phyloP scores from a whole-genome alignment of 2,888 invertebrate genomes.

The Papilio protenor region DNA sequence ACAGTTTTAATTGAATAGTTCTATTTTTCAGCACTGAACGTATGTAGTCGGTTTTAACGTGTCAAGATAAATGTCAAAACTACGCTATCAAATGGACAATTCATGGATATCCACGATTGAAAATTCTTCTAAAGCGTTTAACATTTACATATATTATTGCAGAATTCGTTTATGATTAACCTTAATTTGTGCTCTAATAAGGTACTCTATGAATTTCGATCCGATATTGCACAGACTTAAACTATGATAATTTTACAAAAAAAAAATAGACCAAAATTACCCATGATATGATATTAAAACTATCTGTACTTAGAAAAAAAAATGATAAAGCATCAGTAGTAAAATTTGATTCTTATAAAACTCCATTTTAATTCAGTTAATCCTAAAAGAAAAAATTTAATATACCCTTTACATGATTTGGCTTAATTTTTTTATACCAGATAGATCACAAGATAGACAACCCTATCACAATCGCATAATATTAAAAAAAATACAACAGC shows the following conservation, averaged over 20 bases:
- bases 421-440: conserved; percentile 73
- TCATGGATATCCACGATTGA: background rate
- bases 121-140: conserved; percentile 24
- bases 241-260: conserved; percentile 64
- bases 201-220: conserved; percentile 49
- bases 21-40: too few relatives aligned
- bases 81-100: background rate
- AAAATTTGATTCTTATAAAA: conserved; percentile 81
- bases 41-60: background rate
- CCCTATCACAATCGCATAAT: conserved; percentile 76
- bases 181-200: conserved; percentile 44
- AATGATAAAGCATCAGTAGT: conserved; percentile 74
- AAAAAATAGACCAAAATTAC: conserved; percentile 64
- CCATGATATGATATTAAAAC: conserved; percentile 78
- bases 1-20: too few relatives aligned
- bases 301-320: conserved; percentile 74
- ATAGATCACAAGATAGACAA: conserved; percentile 77
- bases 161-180: conserved; percentile 14
- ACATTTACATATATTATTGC: conserved; percentile 4
- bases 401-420: conserved; percentile 83
- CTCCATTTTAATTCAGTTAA: conserved; percentile 76
- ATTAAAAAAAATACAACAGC: conserved; percentile 80
- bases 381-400: conserved; percentile 80
- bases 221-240: conserved; percentile 58
- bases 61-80: background rate